These are phyloP conservation scores for Seira sanloemensis DNA, from an alignment of 2,888 invertebrate genomes.

Conservation along the genomic window DNA sequence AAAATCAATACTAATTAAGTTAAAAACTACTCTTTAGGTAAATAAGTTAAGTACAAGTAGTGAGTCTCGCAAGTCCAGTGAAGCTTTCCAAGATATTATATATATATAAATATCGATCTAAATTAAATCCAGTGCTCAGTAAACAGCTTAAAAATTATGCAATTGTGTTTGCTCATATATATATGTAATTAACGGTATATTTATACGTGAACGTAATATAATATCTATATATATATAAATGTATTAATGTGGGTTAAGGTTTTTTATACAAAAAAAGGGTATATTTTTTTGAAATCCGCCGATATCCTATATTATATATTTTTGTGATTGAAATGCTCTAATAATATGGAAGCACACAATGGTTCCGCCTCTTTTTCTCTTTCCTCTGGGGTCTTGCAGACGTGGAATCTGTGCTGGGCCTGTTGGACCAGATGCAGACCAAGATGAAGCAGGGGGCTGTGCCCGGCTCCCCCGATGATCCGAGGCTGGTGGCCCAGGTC, in stretches of 20 bases:
- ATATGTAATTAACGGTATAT: neutral
- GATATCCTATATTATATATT: neutral
- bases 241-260: neutral
- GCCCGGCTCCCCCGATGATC: slow-evolving; percentile 80
- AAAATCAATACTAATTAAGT: too few species aligned
- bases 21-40: too few species aligned
- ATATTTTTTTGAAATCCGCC: neutral
- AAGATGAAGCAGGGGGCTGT: slow-evolving; percentile 66
- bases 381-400: slow-evolving; percentile 65
- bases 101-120: slow-evolving; percentile 8
- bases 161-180: slow-evolving; percentile 60
- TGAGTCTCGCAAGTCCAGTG: slow-evolving; percentile 27
- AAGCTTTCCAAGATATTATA: slow-evolving; percentile 53
- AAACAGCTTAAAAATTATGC: slow-evolving; percentile 29
- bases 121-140: too few species aligned
- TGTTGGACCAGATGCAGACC: slow-evolving; percentile 71
- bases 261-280: neutral
- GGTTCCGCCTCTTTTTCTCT: slow-evolving; percentile 47
- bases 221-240: neutral
- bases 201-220: neutral
- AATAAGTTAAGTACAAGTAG: too few species aligned
- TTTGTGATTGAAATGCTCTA: slow-evolving; percentile 37
- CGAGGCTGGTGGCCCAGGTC: slow-evolving; percentile 85
- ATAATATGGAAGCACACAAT: slow-evolving; percentile 54
- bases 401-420: slow-evolving; percentile 70